Evolutionary conservation across 2,113 vertebrate genomes (phyloP), one percentile per base, ranked within the genome.

Genomic region (Gallinago media): DNA sequence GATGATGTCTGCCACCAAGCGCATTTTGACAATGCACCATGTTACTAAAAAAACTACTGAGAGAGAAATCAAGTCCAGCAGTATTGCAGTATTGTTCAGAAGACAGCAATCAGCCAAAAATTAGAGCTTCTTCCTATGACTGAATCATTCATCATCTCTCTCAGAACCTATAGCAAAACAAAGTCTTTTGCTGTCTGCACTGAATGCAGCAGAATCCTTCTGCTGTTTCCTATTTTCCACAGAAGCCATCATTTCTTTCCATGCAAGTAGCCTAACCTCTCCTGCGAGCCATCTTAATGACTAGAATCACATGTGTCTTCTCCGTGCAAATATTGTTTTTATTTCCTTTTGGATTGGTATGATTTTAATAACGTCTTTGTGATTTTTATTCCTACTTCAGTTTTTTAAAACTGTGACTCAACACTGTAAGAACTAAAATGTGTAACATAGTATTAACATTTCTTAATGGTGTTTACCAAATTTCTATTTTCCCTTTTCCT

Each of bases 161-260:
- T 81, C 59, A 88, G 58, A 86, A 92, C 26, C 47, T 34, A 22
- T 1, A 42, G 20, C 0, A 0, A 81, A 68, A 31, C 0, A 0
- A 89, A 55, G 32, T 19, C 34, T 74, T 71, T 59, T 72, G 56
- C 26, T 74, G 25, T 32, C 18, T 58, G 32, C 40, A 56, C 23
- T 63, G 67, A 84, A 66, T 38, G 63, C 59, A 76, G 50, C 26
- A 46, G 52, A 78, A 91, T 52, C 62, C 62, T 92, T 20, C 38
- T 36, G 40, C 19, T 32, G 27, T 22, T 92, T 62, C 71, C 46
- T 68, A 8, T 49, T 54, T 76, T 83, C n/a, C 70, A 22, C 10
- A 20, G 89, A 85, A 88, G 31, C 40, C 63, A 76, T 62, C 1
- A 5, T 49, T 81, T 91, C n/a, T 77, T 78, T 49, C 31, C n/a